These are phyloP conservation scores for Anoura caudifer DNA, from an alignment of 2,113 vertebrate genomes.

Conservation along the genomic window DNA sequence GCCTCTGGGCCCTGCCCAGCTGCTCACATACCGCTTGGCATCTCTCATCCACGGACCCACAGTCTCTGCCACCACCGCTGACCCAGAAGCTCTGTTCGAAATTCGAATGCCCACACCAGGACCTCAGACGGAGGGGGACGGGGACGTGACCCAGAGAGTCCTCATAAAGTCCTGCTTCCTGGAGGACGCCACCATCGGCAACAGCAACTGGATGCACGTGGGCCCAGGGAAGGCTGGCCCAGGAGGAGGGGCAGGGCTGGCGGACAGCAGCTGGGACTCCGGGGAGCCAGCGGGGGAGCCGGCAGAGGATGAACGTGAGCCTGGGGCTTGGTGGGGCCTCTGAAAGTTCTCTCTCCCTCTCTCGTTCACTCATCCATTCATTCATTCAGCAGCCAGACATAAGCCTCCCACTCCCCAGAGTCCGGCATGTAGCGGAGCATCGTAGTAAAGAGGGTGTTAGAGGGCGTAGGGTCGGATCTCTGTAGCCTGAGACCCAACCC, in stretches of 20 bases:
- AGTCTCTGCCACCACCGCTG: background rate
- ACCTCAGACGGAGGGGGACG: background rate
- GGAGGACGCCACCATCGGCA: background rate
- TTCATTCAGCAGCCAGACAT: background rate
- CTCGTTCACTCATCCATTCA: fast-evolving
- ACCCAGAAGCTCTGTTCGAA: background rate
- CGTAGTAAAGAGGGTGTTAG: fast-evolving
- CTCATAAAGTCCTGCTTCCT: background rate
- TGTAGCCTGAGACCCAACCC: too few relatives aligned
- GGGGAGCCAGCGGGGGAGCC: too few relatives aligned
- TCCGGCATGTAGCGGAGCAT: background rate
- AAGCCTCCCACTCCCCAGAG: fast-evolving
- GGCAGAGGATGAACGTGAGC: background rate
- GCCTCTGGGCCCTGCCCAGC: background rate
- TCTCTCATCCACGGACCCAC: background rate
- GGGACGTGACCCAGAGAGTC: background rate
- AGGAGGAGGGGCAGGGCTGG: fast-evolving
- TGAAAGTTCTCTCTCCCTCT: too few relatives aligned
- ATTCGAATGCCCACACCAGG: background rate
- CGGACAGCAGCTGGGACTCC: fast-evolving
- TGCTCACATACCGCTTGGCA: fast-evolving
- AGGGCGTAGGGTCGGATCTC: fast-evolving
- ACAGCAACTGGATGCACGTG: background rate
- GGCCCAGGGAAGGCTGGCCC: fast-evolving
- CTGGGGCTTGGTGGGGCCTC: background rate